Conservation (phyloP, 2,888 invertebrate species). For the Drosophila sordidula region DNA sequence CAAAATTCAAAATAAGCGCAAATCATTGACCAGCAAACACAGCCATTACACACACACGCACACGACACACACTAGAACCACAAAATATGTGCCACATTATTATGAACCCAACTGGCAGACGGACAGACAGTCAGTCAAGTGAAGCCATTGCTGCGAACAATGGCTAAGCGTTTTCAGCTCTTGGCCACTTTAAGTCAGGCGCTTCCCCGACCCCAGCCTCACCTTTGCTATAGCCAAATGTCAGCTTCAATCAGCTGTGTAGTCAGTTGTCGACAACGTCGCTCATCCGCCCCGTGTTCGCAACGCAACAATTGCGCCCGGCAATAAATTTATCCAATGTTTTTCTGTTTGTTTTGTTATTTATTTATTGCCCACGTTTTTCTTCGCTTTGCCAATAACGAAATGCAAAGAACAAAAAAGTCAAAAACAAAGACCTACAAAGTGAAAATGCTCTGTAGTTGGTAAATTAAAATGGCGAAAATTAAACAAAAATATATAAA, state of each 20-base stretch:
- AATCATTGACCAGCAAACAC: conserved; percentile 38
- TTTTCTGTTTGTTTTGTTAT: conserved; percentile 22
- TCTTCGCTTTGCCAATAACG: conserved; percentile 37
- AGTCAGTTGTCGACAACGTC: conserved; percentile 49
- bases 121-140: conserved; percentile 28
- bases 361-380: conserved; percentile 60
- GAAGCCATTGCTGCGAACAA: conserved; percentile 35
- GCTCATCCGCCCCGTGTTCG: conserved; percentile 61
- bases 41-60: conserved; percentile 14
- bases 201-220: not conserved
- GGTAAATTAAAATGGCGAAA: not conserved
- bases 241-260: conserved; percentile 69
- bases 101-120: conserved; percentile 47
- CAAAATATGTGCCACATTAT: conserved; percentile 49
- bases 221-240: conserved; percentile 32
- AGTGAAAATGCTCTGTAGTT: conserved; percentile 21
- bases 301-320: conserved; percentile 56
- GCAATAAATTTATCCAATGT: conserved; percentile 73
- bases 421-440: not conserved
- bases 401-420: conserved; percentile 26
- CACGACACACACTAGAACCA: conserved; percentile 5
- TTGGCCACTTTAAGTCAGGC: conserved; percentile 31
- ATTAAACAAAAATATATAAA: not conserved
- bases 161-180: conserved; percentile 44
- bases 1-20: conserved; percentile 51